phyloP scores from a whole-genome alignment of 2,888 invertebrate species.

The Lycia hirtaria region DNA sequence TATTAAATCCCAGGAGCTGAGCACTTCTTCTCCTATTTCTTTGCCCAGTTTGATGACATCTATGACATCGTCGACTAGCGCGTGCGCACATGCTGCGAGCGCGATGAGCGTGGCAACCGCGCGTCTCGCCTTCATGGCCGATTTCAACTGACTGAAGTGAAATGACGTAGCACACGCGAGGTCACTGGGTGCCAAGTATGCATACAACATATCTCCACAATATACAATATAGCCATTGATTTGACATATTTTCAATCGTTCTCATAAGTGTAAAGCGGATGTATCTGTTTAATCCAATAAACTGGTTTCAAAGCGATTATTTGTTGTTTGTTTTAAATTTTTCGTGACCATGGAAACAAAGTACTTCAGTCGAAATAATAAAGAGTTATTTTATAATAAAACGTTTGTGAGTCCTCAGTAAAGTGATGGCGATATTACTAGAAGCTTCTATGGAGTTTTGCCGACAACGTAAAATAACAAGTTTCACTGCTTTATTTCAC shows the following conservation, averaged over 20 bases:
- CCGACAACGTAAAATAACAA: too few species aligned
- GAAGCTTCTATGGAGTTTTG: too few species aligned
- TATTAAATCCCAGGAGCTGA: constrained; percentile 87
- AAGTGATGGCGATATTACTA: too few species aligned
- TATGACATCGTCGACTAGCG: constrained; percentile 85
- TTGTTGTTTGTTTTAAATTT: too few species aligned
- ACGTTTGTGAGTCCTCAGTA: too few species aligned
- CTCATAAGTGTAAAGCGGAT: neutral
- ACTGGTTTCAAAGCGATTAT: neutral
- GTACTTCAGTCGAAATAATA: too few species aligned
- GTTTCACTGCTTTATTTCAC: too few species aligned
- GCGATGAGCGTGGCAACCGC: constrained; percentile 61
- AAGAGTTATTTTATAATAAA: too few species aligned
- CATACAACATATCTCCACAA: constrained; percentile 7
- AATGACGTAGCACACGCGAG: constrained; percentile 44
- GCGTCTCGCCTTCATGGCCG: constrained; percentile 70
- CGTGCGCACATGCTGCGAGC: constrained; percentile 60
- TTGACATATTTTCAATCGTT: constrained; percentile 5
- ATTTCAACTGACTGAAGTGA: constrained; percentile 61
- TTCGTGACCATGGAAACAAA: too few species aligned
- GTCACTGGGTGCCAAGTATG: constrained; percentile 63
- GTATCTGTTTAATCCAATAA: neutral
- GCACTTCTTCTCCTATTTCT: constrained; percentile 86
- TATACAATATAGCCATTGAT: constrained; percentile 9
- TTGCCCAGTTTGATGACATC: constrained; percentile 86